Conservation (phyloP, 1,140 invertebrate genomes). For the Meloidogyne hapla region DNA sequence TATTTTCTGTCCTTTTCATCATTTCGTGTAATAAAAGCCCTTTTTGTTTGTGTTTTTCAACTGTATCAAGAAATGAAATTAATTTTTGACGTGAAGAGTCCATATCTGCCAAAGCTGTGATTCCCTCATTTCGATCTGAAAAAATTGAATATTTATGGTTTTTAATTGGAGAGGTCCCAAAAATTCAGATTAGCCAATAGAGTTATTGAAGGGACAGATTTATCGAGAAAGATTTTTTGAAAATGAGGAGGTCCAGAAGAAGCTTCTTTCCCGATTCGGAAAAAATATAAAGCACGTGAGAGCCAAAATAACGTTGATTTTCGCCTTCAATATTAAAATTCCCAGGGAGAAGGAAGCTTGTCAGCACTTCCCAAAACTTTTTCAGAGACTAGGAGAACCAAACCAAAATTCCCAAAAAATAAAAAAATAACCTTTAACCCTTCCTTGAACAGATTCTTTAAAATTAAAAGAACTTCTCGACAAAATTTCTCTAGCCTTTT, state of each 20-base stretch:
- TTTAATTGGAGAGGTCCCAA: too few species aligned
- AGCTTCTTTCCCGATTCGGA: too few species aligned
- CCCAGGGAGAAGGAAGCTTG: too few species aligned
- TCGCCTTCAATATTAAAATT: too few species aligned
- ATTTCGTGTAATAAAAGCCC: conserved; percentile 40
- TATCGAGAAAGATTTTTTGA: too few species aligned
- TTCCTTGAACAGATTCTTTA: conserved; percentile 30
- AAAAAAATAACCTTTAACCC: conserved; percentile 36
- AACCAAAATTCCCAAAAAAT: conserved; percentile 9
- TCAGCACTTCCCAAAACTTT: too few species aligned
- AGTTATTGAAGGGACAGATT: too few species aligned
- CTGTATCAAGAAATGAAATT: conserved; percentile 29
- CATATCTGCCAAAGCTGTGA: conserved; percentile 41
- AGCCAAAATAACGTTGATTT: too few species aligned
- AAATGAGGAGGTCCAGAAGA: too few species aligned
- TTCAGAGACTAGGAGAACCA: not conserved
- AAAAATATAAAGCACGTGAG: too few species aligned
- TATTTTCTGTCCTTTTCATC: conserved; percentile 41
- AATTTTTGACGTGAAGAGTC: conserved; percentile 43
- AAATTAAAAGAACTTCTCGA: conserved; percentile 48
- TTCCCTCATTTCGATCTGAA: conserved; percentile 40
- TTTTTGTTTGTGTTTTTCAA: conserved; percentile 31
- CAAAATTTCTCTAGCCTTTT: conserved; percentile 44
- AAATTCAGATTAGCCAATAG: too few species aligned
- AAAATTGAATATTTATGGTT: not conserved